Evolutionary conservation across 2,113 vertebrate genomes (phyloP), one percentile per base, ranked within the genome.

Genomic region (Drymodes brunneopygia): DNA sequence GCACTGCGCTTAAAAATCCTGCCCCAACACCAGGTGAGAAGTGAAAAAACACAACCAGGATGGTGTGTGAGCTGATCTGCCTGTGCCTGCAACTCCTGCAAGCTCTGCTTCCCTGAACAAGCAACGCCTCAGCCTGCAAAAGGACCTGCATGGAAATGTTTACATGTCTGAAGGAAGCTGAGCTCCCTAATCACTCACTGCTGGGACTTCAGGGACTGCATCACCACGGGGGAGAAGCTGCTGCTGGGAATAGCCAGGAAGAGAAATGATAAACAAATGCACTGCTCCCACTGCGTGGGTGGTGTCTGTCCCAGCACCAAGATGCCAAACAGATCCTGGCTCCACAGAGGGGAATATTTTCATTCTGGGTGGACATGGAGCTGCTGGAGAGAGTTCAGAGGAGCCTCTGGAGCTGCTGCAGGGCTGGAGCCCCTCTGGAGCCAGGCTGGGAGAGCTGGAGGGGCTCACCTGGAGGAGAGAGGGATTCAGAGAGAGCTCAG

Each of bases 351-450:
- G n/a, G 21, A 15, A 27, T 12, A 3, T 58, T 80, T 83, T 28
- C 15, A 23, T 14, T n/a, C 14, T 33, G 36, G 11, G 9, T 31
- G 67, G 24, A 12, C 5, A 10, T 35, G 66, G 36, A 64, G 7
- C 5, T 28, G 45, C 28, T 86, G 64, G 33, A 69, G 72, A 0
- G 1, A 51, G 38, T 0, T 25, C 62, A 69, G 38, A 33, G 62
- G 36, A 21, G 36, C 9, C 10, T 36, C 1, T 0, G 0, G 61
- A 6, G 36, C 5, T 58, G 44, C 31, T 44, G 5, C 12, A 66
- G 61, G 16, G 51, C 48, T 72, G 67, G 22, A 72, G 47, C 21
- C 33, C 33, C 47, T 27, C 57, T 48, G 81, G 8, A 36, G 14
- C 8, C 57, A 36, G 47, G 56, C 66, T 82, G 56, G 47, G 67